Evolutionary conservation across 2,797 vertebrate genomes (phyloP).

Genomic region (Argya squamiceps): DNA sequence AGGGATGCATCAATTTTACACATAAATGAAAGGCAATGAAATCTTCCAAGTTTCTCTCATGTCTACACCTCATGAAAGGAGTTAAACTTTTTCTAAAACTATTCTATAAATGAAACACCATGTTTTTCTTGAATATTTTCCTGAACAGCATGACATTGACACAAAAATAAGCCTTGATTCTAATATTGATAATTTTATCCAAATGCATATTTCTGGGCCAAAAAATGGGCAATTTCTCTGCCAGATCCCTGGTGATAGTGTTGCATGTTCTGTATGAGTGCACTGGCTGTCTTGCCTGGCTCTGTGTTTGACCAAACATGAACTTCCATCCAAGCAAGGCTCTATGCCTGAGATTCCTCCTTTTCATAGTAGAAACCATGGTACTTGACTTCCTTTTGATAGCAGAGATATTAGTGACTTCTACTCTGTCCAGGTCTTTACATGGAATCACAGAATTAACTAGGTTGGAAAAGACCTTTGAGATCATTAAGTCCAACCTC

Average conservation of each 20-base stretch:
- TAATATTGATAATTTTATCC: not conserved
- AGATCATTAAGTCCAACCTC: not conserved
- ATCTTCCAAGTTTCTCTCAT: not conserved
- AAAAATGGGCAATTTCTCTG: not conserved
- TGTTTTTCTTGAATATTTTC: not conserved
- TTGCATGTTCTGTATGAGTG: accelerated
- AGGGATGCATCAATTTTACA: not conserved
- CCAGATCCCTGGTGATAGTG: not conserved
- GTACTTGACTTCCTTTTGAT: not conserved
- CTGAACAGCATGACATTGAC: not conserved
- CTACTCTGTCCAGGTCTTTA: not conserved
- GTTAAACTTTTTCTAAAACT: not conserved
- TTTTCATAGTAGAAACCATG: not conserved
- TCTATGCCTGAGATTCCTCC: not conserved
- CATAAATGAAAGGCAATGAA: not conserved
- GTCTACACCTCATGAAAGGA: not conserved
- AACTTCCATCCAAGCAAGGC: not conserved
- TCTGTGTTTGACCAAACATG: not conserved
- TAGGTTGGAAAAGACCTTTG: not conserved
- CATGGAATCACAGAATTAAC: not conserved
- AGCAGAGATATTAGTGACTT: not conserved
- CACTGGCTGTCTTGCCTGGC: not conserved
- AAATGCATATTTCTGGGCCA: not conserved
- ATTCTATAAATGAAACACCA: not conserved
- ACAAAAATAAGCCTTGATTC: not conserved